Base-by-base conservation (phyloP, 2,113 vertebrate species). In the Otocyon megalotis region DNA sequence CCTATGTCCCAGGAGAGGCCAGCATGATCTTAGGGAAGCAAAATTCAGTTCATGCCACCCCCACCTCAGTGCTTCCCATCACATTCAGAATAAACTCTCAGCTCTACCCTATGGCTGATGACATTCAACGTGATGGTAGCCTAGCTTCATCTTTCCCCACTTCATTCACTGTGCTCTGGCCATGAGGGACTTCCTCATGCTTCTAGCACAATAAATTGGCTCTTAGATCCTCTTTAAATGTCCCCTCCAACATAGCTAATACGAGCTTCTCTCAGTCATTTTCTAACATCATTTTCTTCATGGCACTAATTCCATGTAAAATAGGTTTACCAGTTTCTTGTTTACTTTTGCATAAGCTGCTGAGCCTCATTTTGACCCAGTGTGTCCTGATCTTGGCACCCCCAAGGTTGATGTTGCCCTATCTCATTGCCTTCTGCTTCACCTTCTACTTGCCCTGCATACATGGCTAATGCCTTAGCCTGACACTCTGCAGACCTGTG, bases 361-460 rank as follows among this genome's bases (percentile, higher is more conserved):
- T 1, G 13, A 58, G 15, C 4, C 2, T 48, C 14, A 48, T 88
- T 7, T 48, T 30, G 19, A 28, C 30, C 30, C 13, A 14, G 56
- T 53, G 35, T 24, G 58, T 62, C 14, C 16, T 30, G 15, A 56
- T 50, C 54, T 43, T 3, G 20, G 26, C 85, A 48, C 43, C 6
- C 12, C 0, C 1, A 32, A 17, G 16, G 11, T n/a, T 26, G 32
- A 7, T 5, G 12, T 3, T 24, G 9, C 1, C 58, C 28, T 15
- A 22, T 10, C 28, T 69, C 0, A 5, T 37, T 26, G 50, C 11
- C 4, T 17, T 54, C 60, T 22, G 7, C 37, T 56, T 65, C 13
- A 48, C 26, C 6, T 24, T 12, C 9, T 13, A 4, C 54, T 19
- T 48, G 35, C 17, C 6, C 54, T 56, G 62, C 0, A 10, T 43